A percentile compares a stretch with the other conserved stretches of the same genome.
phyloP scores from a whole-genome alignment of 2,888 invertebrate species.

The Drosophila pseudotalamancana region DNA sequence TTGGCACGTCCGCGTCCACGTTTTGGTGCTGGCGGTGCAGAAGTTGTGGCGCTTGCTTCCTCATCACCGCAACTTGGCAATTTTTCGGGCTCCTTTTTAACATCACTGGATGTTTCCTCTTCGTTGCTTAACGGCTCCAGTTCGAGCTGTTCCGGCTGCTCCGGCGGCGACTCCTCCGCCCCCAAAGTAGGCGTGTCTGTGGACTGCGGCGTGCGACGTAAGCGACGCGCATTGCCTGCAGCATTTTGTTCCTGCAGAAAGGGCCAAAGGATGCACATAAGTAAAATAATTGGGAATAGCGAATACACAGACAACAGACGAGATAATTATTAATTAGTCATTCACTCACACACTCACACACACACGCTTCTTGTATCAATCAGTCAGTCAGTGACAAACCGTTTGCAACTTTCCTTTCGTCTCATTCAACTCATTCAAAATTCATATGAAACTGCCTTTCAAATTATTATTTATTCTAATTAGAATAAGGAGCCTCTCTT shows the following conservation, averaged over 20 bases:
- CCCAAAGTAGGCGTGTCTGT: conserved; percentile 48
- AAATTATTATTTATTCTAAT: not conserved
- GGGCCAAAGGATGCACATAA: not conserved
- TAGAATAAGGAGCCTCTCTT: not conserved
- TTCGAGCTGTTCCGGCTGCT: not conserved
- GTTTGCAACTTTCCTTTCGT: conserved; percentile 13
- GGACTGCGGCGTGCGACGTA: conserved; percentile 71
- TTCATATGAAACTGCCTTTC: not conserved
- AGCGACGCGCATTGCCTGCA: conserved; percentile 63
- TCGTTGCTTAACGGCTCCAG: conserved; percentile 6
- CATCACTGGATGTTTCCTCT: conserved; percentile 10
- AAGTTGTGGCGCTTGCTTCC: not conserved
- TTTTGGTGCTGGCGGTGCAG: conserved; percentile 48
- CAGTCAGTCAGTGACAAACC: not conserved
- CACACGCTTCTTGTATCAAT: not conserved
- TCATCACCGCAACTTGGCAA: conserved; percentile 1
- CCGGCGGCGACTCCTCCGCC: conserved; percentile 13
- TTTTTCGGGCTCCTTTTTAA: conserved; percentile 62
- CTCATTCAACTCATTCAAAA: conserved; percentile 10
- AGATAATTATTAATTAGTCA: not conserved
- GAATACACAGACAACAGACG: conserved; percentile 16
- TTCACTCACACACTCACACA: not conserved
- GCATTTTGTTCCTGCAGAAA: conserved; percentile 56
- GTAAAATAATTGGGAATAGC: not conserved
- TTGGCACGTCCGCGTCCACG: conserved; percentile 77